Base-by-base conservation (phyloP, 35 echinoderm and acorn worm genomes). In the Apostichopus parvimensis region DNA sequence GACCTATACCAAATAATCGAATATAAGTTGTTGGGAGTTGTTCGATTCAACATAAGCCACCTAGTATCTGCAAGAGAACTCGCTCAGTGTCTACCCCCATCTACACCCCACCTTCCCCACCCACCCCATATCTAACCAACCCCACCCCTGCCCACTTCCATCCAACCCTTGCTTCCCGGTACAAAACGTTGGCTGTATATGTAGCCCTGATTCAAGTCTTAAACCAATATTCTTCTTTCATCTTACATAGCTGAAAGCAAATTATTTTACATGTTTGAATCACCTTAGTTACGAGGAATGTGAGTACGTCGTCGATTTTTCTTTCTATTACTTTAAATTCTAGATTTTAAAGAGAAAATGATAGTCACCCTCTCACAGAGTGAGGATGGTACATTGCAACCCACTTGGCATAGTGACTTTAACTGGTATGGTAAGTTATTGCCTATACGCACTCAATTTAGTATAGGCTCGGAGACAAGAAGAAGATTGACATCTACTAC, bases 391-490 rank as follows among this genome's bases (percentile, higher is more conserved):
- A 34, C 28, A 34, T 10, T 15, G 25, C 15, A 54, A 24, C 79
- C 79, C 2, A 55, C 54, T 6, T 53, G 52, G 79, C 55, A 82
- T 17, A 17, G 18, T 56, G 79, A 82, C 53, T 56, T 82, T 82
- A 56, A 17, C 8, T 82, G 79, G 79, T 55, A 82, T 56, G 79
- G 79, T 82, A 54, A 82, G 79, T 17, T 82, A 1, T 15, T 15
- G 9, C 62, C 15, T 65, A 11, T 65, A 15, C 62, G 15, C 15
- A 15, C 62, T 65, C 9, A 2, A 65, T 65, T 65, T 15, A 65
- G 8, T 65, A 65, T 11, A 65, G 8, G 9, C 15, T 11, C 62
- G 15, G 8, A 11, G 15, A 1, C 62, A 65, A 65, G 62, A 65
- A 65, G 15, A 65, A 65, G 15, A 65, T 11, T 11, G 8, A 15